Conservation (phyloP, 92 coral and sea anemone genomes). For the Parazoanthus atlanticus region DNA sequence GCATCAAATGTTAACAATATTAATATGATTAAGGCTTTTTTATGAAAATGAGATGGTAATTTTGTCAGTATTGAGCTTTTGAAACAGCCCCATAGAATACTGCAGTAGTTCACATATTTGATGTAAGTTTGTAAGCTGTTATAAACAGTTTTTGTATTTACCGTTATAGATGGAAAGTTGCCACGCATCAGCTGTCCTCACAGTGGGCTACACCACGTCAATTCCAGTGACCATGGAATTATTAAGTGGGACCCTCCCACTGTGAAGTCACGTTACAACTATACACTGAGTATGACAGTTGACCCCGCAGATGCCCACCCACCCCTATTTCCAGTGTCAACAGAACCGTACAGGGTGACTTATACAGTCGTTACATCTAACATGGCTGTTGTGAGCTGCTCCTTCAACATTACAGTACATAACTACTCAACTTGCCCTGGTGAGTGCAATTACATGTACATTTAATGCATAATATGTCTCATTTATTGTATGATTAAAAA, state of each 20-base stretch:
- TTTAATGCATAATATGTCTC: not conserved
- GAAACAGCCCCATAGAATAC: too few relatives aligned
- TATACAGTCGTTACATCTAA: slow-evolving; percentile 20
- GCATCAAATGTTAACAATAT: too few relatives aligned
- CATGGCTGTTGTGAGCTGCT: not conserved
- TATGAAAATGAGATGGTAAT: too few relatives aligned
- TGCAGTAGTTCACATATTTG: too few relatives aligned
- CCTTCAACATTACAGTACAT: slow-evolving; percentile 26
- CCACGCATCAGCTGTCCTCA: slow-evolving; percentile 22
- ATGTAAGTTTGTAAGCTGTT: not conserved
- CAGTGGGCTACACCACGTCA: slow-evolving; percentile 20
- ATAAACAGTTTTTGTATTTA: not conserved
- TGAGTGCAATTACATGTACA: not conserved
- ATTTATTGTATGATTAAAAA: not conserved
- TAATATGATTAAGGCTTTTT: too few relatives aligned
- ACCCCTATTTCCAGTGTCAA: slow-evolving; percentile 31
- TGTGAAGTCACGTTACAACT: slow-evolving; percentile 29
- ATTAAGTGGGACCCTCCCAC: slow-evolving; percentile 4
- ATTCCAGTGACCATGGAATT: slow-evolving; percentile 26
- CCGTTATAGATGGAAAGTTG: slow-evolving; percentile 21
- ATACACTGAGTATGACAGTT: slow-evolving; percentile 27
- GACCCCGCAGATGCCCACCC: slow-evolving; percentile 31
- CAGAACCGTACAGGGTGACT: slow-evolving; percentile 9
- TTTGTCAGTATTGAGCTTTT: too few relatives aligned
- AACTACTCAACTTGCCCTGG: slow-evolving; percentile 15